Conservation (phyloP, 1,140 invertebrate genomes). For the Cyclina sinensis region DNA sequence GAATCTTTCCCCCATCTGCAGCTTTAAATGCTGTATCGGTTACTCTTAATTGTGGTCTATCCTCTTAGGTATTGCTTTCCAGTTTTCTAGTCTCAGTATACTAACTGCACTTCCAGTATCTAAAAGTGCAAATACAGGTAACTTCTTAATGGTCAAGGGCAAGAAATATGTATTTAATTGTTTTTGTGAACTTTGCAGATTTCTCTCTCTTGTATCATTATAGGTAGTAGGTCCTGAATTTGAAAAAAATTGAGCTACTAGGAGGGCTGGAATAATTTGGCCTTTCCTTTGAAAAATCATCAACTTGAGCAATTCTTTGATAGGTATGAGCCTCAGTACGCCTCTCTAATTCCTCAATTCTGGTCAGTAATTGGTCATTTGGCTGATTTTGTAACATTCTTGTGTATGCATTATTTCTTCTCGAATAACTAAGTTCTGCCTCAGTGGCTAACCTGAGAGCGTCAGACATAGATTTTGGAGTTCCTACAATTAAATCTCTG, state of each 20-base stretch:
- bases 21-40: background rate
- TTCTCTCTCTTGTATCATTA: too few relatives aligned
- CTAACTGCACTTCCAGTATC: slow-evolving; percentile 1
- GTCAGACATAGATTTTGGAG: background rate
- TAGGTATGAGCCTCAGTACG: too few relatives aligned
- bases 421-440: too few relatives aligned
- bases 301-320: too few relatives aligned
- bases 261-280: background rate
- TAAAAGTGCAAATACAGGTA: background rate
- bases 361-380: too few relatives aligned
- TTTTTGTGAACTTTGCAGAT: background rate
- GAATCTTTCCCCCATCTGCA: background rate
- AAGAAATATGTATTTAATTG: background rate
- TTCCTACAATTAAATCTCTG: background rate
- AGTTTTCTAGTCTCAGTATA: background rate
- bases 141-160: background rate
- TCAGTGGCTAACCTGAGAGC: background rate
- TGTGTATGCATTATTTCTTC: too few relatives aligned
- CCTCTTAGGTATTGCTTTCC: background rate
- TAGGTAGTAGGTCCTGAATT: background rate
- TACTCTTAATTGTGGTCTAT: background rate
- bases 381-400: too few relatives aligned
- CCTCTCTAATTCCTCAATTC: too few relatives aligned
- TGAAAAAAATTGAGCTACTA: background rate
- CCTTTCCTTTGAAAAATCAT: too few relatives aligned